Conservation (phyloP, 2,888 invertebrate species). For the Drosophila meridionalis region DNA sequence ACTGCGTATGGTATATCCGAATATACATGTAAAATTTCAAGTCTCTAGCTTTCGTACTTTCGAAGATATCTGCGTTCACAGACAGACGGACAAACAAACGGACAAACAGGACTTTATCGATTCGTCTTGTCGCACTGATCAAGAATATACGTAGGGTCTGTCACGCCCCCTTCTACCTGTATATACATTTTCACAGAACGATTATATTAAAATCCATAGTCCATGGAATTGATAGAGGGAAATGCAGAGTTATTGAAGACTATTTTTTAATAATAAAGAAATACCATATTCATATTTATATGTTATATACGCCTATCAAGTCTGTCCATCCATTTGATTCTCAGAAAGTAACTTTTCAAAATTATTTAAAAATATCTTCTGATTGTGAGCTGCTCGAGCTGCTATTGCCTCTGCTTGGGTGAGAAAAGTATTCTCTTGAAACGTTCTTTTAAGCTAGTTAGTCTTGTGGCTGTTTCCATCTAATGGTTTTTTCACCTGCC, state of each 20-base stretch:
- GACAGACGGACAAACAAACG: too few species aligned
- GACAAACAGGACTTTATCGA: too few species aligned
- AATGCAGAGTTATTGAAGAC: background rate
- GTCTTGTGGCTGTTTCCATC: conserved; percentile 18
- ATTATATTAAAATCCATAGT: too few species aligned
- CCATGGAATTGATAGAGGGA: too few species aligned
- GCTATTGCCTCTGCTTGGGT: background rate
- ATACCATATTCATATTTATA: background rate
- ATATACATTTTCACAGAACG: too few species aligned
- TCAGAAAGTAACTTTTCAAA: background rate
- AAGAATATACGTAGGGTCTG: too few species aligned
- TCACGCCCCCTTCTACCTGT: too few species aligned
- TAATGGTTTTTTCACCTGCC: conserved; percentile 33
- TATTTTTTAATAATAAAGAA: background rate
- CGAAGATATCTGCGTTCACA: too few species aligned
- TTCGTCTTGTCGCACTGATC: too few species aligned
- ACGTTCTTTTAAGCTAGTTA: conserved; percentile 24
- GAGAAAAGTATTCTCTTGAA: conserved; percentile 21
- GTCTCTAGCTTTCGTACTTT: too few species aligned
- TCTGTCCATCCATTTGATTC: background rate
- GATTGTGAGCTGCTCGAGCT: background rate
- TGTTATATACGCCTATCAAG: background rate
- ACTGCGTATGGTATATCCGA: too few species aligned
- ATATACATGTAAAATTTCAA: too few species aligned
- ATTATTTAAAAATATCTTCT: background rate